These are phyloP conservation scores for Pipistrellus pygmaeus DNA, from an alignment of 2,797 vertebrate species.

Conservation along the genomic window DNA sequence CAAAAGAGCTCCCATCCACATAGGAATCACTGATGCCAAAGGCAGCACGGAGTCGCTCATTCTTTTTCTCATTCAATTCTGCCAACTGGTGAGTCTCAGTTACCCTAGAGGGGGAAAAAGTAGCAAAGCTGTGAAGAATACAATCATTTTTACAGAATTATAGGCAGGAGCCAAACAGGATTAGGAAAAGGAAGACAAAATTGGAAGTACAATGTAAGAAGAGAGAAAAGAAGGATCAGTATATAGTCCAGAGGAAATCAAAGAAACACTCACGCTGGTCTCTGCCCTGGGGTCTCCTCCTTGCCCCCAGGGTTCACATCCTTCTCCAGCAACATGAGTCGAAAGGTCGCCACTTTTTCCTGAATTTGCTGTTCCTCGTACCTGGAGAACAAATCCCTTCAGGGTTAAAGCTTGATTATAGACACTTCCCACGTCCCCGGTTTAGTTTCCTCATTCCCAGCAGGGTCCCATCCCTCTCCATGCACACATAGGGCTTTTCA, in stretches of 20 bases:
- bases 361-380: slow-evolving; percentile 95
- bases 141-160: neutral
- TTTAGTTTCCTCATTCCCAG: slow-evolving; percentile 19
- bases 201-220: slow-evolving; percentile 3
- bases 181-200: slow-evolving; percentile 54
- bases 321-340: slow-evolving; percentile 96
- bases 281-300: slow-evolving; percentile 86
- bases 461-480: slow-evolving; percentile 58
- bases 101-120: slow-evolving; percentile 84
- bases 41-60: slow-evolving; percentile 93
- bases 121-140: neutral
- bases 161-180: neutral
- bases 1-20: slow-evolving; percentile 95
- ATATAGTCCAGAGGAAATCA: slow-evolving; percentile 34
- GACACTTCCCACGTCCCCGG: slow-evolving; percentile 2
- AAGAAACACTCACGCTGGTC: slow-evolving; percentile 88
- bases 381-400: slow-evolving; percentile 86
- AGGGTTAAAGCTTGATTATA: slow-evolving; percentile 57
- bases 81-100: slow-evolving; percentile 96
- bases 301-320: slow-evolving; percentile 89
- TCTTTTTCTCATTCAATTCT: slow-evolving; percentile 96
- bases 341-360: slow-evolving; percentile 96
- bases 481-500: slow-evolving; percentile 69
- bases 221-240: slow-evolving; percentile 41
- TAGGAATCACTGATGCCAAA: slow-evolving; percentile 95